Evolutionary conservation across 1,140 invertebrate species (phyloP), one percentile per base, ranked within the genome.

Genomic region (Sesamia nonagrioides): DNA sequence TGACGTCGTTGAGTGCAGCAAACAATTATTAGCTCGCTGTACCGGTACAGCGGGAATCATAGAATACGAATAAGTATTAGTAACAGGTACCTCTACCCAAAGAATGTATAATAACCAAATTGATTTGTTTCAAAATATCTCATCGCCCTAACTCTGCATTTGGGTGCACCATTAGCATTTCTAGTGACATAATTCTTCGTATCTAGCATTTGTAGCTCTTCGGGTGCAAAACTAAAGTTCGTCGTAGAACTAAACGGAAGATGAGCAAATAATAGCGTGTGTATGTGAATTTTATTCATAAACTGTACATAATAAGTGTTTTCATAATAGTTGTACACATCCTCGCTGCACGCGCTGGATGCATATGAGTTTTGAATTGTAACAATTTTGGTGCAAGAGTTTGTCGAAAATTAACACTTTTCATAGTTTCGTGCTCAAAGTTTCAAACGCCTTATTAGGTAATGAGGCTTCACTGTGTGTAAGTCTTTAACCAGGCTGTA

Each of bases 241-340:
- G 33, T 74, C 54, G 66, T 73, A 76, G 77, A 72, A 74, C 27
- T 56, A 77, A 78, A 76, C 72, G 54, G 72, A 78, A 76, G 63
- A 80, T 73, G 74, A 69, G 79, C 79, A 76, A 81, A 81, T 81
- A 77, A 81, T 81, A 8, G 77, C 18, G 40, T 2, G 58, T 79
- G 69, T 21, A 73, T 74, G 77, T 66, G 60, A 72, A 79, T 79
- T 79, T 73, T 79, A 79, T 79, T 79, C 71, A 73, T 72, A 78
- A 68, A 68, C 37, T 68, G 63, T 72, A 37, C 52, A 17, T 61
- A 27, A 66, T 73, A 79, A 15, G 66, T 66, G 77, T 42, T 17
- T 13, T 63, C 50, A 60, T 40, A 40, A 66, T 66, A 79, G 42
- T 79, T 73, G 77, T 33, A 35, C 37, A 73, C 45, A n/a, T 73